Evolutionary conservation across 2,888 invertebrate species (phyloP).

Genomic region (Theodoxus fluviatilis): DNA sequence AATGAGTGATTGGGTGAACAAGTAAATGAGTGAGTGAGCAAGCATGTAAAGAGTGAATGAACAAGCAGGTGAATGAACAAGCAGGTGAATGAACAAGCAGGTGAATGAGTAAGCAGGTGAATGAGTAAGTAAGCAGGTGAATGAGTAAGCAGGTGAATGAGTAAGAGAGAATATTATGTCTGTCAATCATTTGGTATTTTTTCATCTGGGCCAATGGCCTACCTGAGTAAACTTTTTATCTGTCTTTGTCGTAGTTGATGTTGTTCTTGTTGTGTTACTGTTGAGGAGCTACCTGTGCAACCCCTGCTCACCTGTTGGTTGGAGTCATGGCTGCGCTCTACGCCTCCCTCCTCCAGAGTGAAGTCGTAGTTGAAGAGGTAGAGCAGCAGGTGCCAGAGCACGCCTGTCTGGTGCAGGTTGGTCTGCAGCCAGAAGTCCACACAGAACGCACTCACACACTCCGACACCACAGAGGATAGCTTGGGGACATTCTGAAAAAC

Average conservation of each 20-base stretch:
- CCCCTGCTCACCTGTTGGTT: slow-evolving; percentile 83
- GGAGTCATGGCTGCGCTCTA: slow-evolving; percentile 81
- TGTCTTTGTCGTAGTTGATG: neutral
- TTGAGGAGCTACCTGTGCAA: slow-evolving; percentile 91
- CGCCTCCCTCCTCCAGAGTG: slow-evolving; percentile 95
- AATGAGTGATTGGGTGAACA: too few relatives aligned
- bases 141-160: neutral
- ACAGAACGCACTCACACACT: slow-evolving; percentile 86
- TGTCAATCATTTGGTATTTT: too few relatives aligned
- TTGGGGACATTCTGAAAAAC: slow-evolving; percentile 75
- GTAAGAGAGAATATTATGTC: neutral
- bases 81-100: too few relatives aligned
- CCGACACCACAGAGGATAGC: slow-evolving; percentile 85
- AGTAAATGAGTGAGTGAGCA: too few relatives aligned
- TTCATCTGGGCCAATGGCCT: too few relatives aligned
- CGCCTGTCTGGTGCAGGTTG: slow-evolving; percentile 73
- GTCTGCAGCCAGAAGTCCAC: slow-evolving; percentile 84
- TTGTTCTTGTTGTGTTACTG: neutral
- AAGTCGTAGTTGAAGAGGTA: slow-evolving; percentile 95
- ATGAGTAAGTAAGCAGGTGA: neutral
- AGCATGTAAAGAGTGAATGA: too few relatives aligned
- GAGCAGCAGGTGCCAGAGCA: slow-evolving; percentile 87
- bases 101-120: too few relatives aligned
- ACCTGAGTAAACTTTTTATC: too few relatives aligned
- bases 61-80: too few relatives aligned